Evolutionary conservation across 2,113 vertebrate species (phyloP).

Genomic region (Otocyon megalotis): DNA sequence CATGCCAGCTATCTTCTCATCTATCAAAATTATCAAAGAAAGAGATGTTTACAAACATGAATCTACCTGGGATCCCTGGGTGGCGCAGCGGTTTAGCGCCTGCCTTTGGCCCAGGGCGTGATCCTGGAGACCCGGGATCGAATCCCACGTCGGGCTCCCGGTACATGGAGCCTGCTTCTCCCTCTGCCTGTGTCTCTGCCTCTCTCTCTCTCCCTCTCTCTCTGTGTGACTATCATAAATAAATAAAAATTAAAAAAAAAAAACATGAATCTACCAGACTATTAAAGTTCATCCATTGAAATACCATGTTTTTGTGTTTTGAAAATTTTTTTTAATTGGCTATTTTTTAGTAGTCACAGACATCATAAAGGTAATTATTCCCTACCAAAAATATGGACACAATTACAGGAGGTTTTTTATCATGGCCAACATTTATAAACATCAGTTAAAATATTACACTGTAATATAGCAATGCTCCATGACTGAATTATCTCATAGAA

Average conservation of each 20-base stretch:
- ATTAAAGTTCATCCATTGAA: neutral
- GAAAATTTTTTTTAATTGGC: neutral
- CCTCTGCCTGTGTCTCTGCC: too few species aligned
- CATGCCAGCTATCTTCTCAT: neutral
- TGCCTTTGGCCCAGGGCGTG: too few species aligned
- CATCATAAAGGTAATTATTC: constrained; percentile 26
- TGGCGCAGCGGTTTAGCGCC: too few species aligned
- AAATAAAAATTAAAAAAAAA: too few species aligned
- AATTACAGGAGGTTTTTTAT: constrained; percentile 14
- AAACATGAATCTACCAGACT: neutral
- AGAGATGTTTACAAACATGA: neutral
- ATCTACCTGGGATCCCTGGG: too few species aligned
- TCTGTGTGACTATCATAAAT: too few species aligned
- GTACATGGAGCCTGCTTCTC: too few species aligned
- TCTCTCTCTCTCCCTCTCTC: too few species aligned
- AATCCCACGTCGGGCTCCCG: too few species aligned
- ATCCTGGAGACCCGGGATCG: too few species aligned
- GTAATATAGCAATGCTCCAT: neutral
- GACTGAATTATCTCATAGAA: neutral
- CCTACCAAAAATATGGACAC: neutral
- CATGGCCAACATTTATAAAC: neutral
- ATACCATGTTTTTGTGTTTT: neutral
- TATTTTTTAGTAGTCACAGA: neutral
- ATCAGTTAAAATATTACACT: constrained; percentile 32
- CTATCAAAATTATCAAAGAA: constrained; percentile 14